Percentiles rank a stretch among this genome's conserved stretches.
Conservation (phyloP, 2,113 vertebrate genomes). For the Anarhynchus alexandrinus region DNA sequence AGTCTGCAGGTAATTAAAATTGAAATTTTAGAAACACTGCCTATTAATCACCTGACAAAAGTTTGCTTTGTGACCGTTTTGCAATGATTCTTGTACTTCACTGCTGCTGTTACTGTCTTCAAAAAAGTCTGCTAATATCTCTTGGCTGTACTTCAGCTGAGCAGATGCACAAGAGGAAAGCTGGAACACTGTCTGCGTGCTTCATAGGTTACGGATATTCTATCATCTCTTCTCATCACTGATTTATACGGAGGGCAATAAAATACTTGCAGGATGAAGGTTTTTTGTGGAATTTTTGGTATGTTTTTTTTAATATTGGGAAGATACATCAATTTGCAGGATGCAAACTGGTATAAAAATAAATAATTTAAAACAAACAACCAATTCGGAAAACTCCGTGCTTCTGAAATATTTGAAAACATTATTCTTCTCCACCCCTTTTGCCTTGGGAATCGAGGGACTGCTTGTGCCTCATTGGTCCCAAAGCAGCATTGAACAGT, state of each 20-base stretch:
- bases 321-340: neutral
- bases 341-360: neutral
- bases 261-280: neutral
- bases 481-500: neutral
- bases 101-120: neutral
- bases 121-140: neutral
- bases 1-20: neutral
- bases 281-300: neutral
- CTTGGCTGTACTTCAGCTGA: constrained; percentile 15
- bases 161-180: constrained; percentile 21
- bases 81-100: neutral
- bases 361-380: neutral
- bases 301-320: neutral
- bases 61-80: neutral
- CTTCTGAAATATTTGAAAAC: neutral
- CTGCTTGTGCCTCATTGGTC: neutral
- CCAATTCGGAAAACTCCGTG: neutral
- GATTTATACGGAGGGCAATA: neutral
- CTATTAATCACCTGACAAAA: neutral
- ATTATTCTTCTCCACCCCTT: neutral
- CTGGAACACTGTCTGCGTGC: neutral
- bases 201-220: neutral
- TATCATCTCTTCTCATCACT: neutral
- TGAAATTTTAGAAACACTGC: neutral
- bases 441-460: neutral